A percentile compares a stretch with the other conserved stretches of the same genome.
Evolutionary conservation across 2,113 vertebrate species (phyloP).

Genomic region (Artemisiospiza belli): DNA sequence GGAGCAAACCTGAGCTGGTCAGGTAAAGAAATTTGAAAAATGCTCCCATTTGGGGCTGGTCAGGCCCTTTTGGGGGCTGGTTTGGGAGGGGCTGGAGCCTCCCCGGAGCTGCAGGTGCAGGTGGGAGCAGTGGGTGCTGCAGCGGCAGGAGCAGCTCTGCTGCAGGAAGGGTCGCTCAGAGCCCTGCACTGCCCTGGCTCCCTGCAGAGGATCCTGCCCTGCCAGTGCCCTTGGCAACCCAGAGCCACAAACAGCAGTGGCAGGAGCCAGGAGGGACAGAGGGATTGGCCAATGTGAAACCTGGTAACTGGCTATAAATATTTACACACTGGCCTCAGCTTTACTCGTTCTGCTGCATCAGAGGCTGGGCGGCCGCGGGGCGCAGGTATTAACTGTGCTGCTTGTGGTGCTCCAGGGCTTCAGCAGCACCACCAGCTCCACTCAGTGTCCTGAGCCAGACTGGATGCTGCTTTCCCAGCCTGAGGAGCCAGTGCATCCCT

Average conservation of each 20-base stretch:
- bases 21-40: not conserved
- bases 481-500: not conserved
- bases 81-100: no score
- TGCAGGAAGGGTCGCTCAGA: fast-evolving
- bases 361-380: not conserved
- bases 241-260: not conserved
- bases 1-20: fast-evolving
- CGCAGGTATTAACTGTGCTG: constrained; percentile 23
- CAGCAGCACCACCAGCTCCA: not conserved
- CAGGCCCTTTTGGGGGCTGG: no score
- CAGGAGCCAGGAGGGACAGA: not conserved
- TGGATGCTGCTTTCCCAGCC: not conserved
- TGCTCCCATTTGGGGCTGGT: no score
- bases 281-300: not conserved
- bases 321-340: not conserved
- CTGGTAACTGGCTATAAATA: constrained; percentile 62
- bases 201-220: not conserved
- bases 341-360: not conserved
- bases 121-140: not conserved
- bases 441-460: not conserved
- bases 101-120: not conserved
- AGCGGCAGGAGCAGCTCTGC: not conserved
- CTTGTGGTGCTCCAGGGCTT: not conserved
- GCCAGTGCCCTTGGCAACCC: constrained; percentile 33
- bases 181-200: not conserved